Conservation (phyloP, 2,888 invertebrate species). For the Onchidella celtica region DNA sequence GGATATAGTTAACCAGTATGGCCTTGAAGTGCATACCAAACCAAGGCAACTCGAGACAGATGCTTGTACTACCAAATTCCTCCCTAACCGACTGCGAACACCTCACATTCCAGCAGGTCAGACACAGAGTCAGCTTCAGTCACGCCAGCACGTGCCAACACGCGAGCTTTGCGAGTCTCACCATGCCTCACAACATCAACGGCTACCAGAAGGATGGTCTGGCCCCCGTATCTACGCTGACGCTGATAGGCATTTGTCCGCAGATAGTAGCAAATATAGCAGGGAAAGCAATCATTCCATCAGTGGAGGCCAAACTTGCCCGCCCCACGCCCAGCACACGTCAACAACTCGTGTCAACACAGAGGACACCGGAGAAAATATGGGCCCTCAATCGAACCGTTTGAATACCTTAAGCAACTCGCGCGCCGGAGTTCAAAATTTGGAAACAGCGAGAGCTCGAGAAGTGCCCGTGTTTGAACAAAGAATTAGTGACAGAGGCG, state of each 20-base stretch:
- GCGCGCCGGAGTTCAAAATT: not conserved
- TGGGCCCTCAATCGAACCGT: not conserved
- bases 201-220: too few relatives aligned
- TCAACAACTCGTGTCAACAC: not conserved
- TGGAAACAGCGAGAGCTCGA: not conserved
- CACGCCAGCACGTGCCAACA: not conserved
- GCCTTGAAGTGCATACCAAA: slow-evolving; percentile 1
- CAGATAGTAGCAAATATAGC: not conserved
- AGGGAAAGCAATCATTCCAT: not conserved
- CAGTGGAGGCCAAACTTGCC: not conserved
- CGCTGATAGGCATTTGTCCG: not conserved
- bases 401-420: not conserved
- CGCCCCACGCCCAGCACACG: not conserved
- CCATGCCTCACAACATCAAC: not conserved
- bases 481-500: not conserved
- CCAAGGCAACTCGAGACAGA: too few relatives aligned
- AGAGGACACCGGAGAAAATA: not conserved
- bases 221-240: not conserved
- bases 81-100: not conserved
- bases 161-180: not conserved
- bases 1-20: slow-evolving; percentile 5
- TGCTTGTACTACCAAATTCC: not conserved
- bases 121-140: not conserved
- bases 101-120: not conserved
- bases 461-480: not conserved